These are phyloP conservation scores for Apogon talboti DNA, from an alignment of 2,797 vertebrate species.

Conservation along the genomic window DNA sequence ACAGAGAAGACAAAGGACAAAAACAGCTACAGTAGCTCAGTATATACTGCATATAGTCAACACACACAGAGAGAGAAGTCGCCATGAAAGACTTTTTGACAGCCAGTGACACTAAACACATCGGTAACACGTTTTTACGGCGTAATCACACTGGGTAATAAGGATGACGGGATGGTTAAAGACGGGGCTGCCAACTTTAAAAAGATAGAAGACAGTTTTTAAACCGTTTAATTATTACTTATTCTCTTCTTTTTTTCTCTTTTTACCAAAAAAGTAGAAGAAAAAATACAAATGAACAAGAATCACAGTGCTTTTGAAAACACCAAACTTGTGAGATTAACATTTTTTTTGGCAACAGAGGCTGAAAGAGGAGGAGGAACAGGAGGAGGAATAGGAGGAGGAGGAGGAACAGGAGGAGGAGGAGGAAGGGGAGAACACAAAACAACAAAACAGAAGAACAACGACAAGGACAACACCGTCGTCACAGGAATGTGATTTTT, in stretches of 20 bases:
- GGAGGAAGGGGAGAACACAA: constrained; percentile 63
- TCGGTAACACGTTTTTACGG: constrained; percentile 95
- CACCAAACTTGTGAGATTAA: constrained; percentile 88
- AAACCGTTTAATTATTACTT: constrained; percentile 77
- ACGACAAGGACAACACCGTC: constrained; percentile 53
- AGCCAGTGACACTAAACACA: constrained; percentile 99
- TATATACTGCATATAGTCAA: constrained; percentile 99
- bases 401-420: no score
- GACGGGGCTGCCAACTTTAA: constrained; percentile 78
- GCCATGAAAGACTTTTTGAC: constrained; percentile 94
- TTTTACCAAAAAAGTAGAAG: constrained; percentile 68
- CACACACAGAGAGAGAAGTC: constrained; percentile 96
- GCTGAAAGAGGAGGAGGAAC: no score
- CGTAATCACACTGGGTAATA: constrained; percentile 96
- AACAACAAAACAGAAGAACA: constrained; percentile 37
- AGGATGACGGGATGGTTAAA: constrained; percentile 90
- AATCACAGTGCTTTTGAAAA: constrained; percentile 91
- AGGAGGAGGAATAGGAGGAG: no score
- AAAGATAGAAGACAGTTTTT: constrained; percentile 91
- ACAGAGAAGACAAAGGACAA: constrained; percentile 99
- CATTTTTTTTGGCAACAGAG: no score
- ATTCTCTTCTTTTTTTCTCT: constrained; percentile 59
- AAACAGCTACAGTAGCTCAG: constrained; percentile 99
- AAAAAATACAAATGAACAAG: constrained; percentile 64
- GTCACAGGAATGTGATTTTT: constrained; percentile 86